phyloP scores from a whole-genome alignment of 2,888 invertebrate genomes.

The Macroteleia sp. region DNA sequence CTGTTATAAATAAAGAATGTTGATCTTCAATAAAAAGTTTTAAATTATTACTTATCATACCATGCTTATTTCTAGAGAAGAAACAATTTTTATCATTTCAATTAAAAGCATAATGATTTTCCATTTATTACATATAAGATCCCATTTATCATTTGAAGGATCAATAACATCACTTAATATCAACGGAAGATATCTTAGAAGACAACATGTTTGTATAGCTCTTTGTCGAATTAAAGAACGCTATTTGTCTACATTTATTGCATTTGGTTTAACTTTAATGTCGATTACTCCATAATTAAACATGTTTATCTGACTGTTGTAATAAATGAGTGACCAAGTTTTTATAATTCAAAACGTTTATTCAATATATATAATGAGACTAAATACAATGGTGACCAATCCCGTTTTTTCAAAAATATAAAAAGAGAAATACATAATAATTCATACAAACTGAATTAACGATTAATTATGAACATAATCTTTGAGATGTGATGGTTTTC shows the following conservation, averaged over 20 bases:
- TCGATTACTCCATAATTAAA: slow-evolving; percentile 50
- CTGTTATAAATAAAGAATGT: neutral
- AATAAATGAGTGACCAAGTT: too few species aligned
- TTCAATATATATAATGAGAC: too few species aligned
- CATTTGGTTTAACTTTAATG: slow-evolving; percentile 52
- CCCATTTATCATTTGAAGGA: neutral
- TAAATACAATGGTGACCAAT: too few species aligned
- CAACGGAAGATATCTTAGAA: slow-evolving; percentile 39
- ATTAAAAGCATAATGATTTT: slow-evolving; percentile 36
- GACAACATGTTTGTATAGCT: slow-evolving; percentile 54
- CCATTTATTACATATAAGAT: slow-evolving; percentile 7
- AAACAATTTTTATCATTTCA: slow-evolving; percentile 36
- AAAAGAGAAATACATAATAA: too few species aligned
- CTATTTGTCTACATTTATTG: slow-evolving; percentile 47
- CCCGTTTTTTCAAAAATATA: too few species aligned
- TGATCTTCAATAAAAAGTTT: neutral
- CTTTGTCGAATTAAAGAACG: slow-evolving; percentile 58
- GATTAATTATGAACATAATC: too few species aligned
- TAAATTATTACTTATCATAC: neutral
- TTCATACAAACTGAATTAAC: too few species aligned
- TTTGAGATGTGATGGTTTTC: too few species aligned
- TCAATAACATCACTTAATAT: slow-evolving; percentile 27
- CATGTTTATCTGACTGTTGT: neutral
- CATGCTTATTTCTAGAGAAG: slow-evolving; percentile 8
- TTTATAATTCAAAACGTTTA: too few species aligned